These are phyloP conservation scores for Pantherophis alleghaniensis DNA, from an alignment of 2,797 vertebrate species.

Conservation along the genomic window DNA sequence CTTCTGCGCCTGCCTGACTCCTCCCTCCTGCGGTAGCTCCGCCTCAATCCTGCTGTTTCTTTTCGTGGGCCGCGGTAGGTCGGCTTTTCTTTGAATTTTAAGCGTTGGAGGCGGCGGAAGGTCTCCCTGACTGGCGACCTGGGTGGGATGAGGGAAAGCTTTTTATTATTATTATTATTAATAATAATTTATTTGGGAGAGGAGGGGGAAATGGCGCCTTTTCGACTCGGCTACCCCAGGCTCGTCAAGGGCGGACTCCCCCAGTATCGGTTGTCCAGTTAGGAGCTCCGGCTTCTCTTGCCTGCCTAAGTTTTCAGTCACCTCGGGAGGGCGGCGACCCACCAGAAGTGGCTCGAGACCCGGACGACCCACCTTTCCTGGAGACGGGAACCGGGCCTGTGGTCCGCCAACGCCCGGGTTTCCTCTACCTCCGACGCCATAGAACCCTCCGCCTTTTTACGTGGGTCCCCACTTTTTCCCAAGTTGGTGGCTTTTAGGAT, in stretches of 20 bases:
- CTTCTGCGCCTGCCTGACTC: not conserved
- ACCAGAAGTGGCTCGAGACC: not conserved
- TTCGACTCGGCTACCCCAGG: not conserved
- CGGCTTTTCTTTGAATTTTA: not conserved
- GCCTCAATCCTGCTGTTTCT: not conserved
- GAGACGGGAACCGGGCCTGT: not conserved
- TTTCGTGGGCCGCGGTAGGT: not conserved
- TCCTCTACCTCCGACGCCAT: not conserved
- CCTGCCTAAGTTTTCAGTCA: not conserved
- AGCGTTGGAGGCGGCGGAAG: not conserved
- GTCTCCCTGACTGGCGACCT: not conserved
- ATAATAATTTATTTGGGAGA: not conserved
- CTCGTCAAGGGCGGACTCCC: not conserved
- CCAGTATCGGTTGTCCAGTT: not conserved
- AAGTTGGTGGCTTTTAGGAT: not conserved
- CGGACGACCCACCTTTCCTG: not conserved
- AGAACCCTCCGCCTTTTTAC: not conserved
- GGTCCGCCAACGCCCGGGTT: not conserved
- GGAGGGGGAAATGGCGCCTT: not conserved
- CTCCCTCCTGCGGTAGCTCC: not conserved
- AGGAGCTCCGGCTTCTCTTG: not conserved
- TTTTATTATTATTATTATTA: not conserved
- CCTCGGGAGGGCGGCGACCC: not conserved
- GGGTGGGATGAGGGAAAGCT: not conserved
- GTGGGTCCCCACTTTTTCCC: not conserved